These are phyloP conservation scores for Aspidiotus destructor DNA, from an alignment of 2,888 invertebrate species.

Conservation along the genomic window DNA sequence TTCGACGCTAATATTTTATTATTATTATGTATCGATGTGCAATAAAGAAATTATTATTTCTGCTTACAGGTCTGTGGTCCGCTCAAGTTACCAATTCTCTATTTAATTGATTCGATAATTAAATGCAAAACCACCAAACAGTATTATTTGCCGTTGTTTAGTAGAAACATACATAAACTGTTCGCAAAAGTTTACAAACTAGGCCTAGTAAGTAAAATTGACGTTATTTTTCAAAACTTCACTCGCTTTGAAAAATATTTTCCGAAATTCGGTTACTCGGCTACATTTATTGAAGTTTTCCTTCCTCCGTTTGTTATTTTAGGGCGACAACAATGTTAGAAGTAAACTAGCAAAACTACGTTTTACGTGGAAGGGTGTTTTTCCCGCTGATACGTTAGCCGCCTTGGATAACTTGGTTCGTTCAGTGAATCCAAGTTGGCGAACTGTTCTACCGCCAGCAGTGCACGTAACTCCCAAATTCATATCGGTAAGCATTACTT, in stretches of 20 bases:
- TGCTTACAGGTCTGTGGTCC: conserved; percentile 42
- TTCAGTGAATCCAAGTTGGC: conserved; percentile 90
- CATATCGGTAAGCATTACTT: conserved; percentile 39
- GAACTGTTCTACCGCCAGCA: conserved; percentile 57
- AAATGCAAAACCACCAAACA: conserved; percentile 76
- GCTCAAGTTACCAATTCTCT: conserved; percentile 94
- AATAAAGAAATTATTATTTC: neutral
- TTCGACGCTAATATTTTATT: conserved; percentile 21
- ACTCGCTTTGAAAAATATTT: neutral
- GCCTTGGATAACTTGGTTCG: conserved; percentile 82
- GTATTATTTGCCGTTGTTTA: conserved; percentile 78
- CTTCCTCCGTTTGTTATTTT: neutral
- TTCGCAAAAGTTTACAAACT: conserved; percentile 91
- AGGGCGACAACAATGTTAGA: conserved; percentile 63
- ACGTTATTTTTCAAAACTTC: conserved; percentile 22
- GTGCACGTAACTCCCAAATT: conserved; percentile 96
- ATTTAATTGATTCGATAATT: conserved; percentile 97
- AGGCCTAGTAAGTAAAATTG: conserved; percentile 60
- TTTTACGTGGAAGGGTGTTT: conserved; percentile 91
- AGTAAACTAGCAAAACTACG: conserved; percentile 88
- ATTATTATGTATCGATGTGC: neutral
- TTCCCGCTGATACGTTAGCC: conserved; percentile 77
- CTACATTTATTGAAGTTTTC: conserved; percentile 14
- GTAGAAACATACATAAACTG: conserved; percentile 82
- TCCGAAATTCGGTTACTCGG: conserved; percentile 30